Base-by-base conservation (phyloP, 2,797 vertebrate genomes). In the Poeciliopsis presidionis region DNA sequence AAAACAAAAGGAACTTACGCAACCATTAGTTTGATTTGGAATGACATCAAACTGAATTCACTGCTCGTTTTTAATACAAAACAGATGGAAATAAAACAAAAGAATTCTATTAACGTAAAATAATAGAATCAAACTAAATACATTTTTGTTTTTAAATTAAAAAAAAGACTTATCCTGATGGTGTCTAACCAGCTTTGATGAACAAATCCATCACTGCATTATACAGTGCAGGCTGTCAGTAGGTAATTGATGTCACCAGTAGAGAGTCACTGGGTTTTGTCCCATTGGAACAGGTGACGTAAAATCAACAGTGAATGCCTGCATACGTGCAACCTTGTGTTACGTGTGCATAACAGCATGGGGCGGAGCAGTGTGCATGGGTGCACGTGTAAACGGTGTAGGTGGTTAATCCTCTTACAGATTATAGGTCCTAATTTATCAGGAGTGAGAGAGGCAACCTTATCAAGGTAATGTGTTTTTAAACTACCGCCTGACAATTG, bases 391-490 rank as follows among this genome's bases (percentile, higher is more conserved):
- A 80, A 87, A 88, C 82, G 84, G 90, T 80, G 84, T 88, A 93
- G 92, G 92, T 88, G 86, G 76, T 65, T 95, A 95, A 96, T 95
- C 95, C 93, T 92, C 90, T 96, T 96, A 94, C 86, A 95, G 94
- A 95, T 95, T 95, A 94, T 88, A 94, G 93, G 84, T 95, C 95
- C 95, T 93, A 95, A 97, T 95, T 96, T 95, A 96, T 96, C 90
- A 81, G 86, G 81, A 90, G 87, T 88, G 84, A 91, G 84, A 81
- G 83, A 79, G 80, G 85, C 81, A 86, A 90, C 90, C 90, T 89
- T 85, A 91, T 87, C 20, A 61, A 78, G 75, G 75, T 88, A 75
- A 90, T 87, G 84, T 86, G 82, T 92, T 90, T 90, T 86, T 51
- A 72, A 88, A 83, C 30, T 65, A 78, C 73, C 76, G 25, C 57